Evolutionary conservation across 2,113 vertebrate genomes (phyloP).

Genomic region (Plestiodon gilberti): DNA sequence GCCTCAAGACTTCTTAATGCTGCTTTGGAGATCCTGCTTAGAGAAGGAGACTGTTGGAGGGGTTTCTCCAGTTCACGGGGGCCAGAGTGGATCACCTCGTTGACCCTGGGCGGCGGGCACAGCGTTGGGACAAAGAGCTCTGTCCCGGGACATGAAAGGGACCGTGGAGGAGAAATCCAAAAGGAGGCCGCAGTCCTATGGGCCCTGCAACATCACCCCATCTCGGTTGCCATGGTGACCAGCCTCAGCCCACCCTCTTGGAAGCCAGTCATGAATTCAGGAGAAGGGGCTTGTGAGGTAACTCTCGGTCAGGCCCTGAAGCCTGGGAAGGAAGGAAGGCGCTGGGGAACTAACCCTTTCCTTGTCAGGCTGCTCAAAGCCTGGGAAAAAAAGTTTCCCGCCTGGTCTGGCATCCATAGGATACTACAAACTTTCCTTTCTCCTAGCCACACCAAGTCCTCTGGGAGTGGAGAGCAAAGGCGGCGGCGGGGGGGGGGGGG

Average conservation of each 20-base stretch:
- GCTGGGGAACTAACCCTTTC: not conserved
- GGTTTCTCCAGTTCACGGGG: not conserved
- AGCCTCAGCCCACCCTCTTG: conserved; percentile 61
- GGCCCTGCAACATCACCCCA: conserved; percentile 75
- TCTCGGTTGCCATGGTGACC: conserved; percentile 76
- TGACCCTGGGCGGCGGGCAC: conserved; percentile 64
- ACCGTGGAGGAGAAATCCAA: not conserved
- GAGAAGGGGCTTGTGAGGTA: conserved; percentile 56
- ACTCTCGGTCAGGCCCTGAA: conserved; percentile 67
- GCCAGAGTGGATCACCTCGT: conserved; percentile 70
- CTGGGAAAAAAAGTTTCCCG: not conserved
- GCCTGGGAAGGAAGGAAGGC: conserved; percentile 7
- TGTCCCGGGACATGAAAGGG: not conserved
- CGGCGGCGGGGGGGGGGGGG: too few relatives aligned
- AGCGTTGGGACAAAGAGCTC: not conserved
- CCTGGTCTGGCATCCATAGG: too few relatives aligned
- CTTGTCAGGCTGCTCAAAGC: not conserved
- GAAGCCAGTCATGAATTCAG: not conserved
- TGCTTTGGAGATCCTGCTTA: conserved; percentile 31
- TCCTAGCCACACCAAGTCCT: too few relatives aligned
- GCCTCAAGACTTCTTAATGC: conserved; percentile 11
- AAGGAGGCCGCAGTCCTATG: conserved; percentile 76
- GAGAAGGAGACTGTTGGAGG: conserved; percentile 60
- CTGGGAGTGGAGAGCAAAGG: too few relatives aligned
- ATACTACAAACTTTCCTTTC: too few relatives aligned